Evolutionary conservation across 2,888 invertebrate species (phyloP).

Genomic region (Timandra comae): DNA sequence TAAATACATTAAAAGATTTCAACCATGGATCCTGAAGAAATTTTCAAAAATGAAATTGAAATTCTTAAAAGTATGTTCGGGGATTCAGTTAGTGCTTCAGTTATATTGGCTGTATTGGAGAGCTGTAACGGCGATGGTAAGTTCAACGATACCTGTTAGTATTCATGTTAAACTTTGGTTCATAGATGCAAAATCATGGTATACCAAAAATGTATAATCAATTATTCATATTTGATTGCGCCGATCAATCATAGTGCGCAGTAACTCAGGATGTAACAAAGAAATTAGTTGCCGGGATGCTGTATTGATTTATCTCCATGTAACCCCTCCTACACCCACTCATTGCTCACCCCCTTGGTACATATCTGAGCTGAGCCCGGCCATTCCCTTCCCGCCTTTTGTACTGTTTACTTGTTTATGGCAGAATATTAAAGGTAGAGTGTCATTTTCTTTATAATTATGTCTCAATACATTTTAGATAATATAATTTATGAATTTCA

Average conservation of each 20-base stretch:
- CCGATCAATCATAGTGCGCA: constrained; percentile 13
- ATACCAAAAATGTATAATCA: not conserved
- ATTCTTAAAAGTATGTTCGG: constrained; percentile 50
- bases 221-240: too few species aligned
- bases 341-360: not conserved
- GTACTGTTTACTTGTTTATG: not conserved
- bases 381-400: not conserved
- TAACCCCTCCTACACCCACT: constrained; percentile 1
- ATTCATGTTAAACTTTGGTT: too few species aligned
- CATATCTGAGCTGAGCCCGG: too few species aligned
- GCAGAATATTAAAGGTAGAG: not conserved
- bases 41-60: constrained; percentile 40
- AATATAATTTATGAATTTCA: too few species aligned
- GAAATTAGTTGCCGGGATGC: constrained; percentile 1
- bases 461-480: too few species aligned
- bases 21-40: too few species aligned
- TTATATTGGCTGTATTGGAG: constrained; percentile 50
- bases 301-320: constrained; percentile 11
- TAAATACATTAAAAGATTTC: too few species aligned
- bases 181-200: too few species aligned
- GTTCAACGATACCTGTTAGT: too few species aligned
- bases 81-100: constrained; percentile 40
- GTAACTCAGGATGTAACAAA: constrained; percentile 8
- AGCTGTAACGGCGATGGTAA: constrained; percentile 58
- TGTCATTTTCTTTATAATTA: not conserved